Conservation (phyloP, 2,113 vertebrate species). For the Psammodynastes pulverulentus region DNA sequence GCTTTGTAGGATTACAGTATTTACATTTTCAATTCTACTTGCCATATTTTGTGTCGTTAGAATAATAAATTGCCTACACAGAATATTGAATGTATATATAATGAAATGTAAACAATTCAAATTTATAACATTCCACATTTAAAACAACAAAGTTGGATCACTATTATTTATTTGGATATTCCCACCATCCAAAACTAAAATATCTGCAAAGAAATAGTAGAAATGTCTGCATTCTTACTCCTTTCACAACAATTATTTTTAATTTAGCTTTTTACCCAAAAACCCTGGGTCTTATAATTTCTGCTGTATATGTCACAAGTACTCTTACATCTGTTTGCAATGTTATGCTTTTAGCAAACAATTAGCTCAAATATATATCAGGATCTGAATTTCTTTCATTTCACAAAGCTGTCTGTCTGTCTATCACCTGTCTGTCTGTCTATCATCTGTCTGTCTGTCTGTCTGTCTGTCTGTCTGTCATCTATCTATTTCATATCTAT, state of each 20-base stretch:
- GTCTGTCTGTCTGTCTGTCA: too few relatives aligned
- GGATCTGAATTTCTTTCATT: not conserved
- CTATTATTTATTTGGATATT: not conserved
- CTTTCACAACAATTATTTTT: not conserved
- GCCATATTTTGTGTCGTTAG: not conserved
- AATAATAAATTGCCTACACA: constrained; percentile 23
- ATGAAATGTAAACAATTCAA: not conserved
- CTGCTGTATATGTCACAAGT: not conserved
- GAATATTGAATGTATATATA: not conserved
- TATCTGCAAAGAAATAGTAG: not conserved
- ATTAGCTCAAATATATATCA: not conserved
- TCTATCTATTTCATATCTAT: too few relatives aligned
- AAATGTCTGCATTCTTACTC: not conserved
- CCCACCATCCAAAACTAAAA: not conserved
- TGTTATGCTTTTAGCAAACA: not conserved
- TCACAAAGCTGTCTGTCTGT: not conserved
- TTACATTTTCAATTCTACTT: constrained; percentile 14
- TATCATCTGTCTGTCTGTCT: too few relatives aligned
- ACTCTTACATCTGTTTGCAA: not conserved
- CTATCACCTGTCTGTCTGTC: too few relatives aligned
- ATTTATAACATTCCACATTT: not conserved
- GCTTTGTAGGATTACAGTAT: constrained; percentile 7
- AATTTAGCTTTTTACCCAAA: not conserved
- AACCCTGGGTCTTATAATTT: not conserved
- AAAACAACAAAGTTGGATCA: not conserved